Conservation (phyloP, 2,888 invertebrate species). For the Dryobotodes eremita region DNA sequence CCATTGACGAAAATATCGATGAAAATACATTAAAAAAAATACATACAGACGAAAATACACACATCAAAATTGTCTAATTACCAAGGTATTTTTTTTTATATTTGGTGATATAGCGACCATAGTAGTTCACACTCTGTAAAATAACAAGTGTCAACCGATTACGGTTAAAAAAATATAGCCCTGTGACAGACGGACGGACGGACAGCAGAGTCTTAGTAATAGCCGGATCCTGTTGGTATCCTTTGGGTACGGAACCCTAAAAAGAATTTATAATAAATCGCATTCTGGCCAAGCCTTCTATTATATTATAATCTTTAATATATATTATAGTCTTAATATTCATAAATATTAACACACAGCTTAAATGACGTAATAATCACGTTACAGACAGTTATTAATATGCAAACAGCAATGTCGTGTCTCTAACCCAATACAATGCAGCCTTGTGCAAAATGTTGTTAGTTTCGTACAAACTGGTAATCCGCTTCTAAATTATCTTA, state of each 20-base stretch:
- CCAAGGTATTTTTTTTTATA: too few species aligned
- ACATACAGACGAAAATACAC: too few species aligned
- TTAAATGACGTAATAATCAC: constrained; percentile 9
- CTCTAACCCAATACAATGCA: background rate
- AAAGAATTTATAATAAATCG: background rate
- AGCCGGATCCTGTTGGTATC: background rate
- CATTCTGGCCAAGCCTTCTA: background rate
- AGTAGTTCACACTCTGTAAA: too few species aligned
- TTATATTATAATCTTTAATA: too few species aligned
- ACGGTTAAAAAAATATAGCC: background rate
- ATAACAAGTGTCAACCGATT: background rate
- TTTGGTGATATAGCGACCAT: too few species aligned
- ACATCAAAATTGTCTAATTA: too few species aligned
- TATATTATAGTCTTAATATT: too few species aligned
- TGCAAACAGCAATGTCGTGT: background rate
- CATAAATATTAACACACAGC: background rate
- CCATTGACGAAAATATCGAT: too few species aligned
- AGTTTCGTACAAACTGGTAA: background rate
- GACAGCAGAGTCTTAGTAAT: background rate
- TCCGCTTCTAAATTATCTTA: constrained; percentile 6
- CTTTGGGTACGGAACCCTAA: background rate
- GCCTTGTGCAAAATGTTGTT: background rate
- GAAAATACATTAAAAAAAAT: too few species aligned
- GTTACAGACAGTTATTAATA: constrained; percentile 1
- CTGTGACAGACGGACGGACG: background rate